Base-by-base conservation (phyloP, 2,797 vertebrate species). In the Myripristis murdjan region DNA sequence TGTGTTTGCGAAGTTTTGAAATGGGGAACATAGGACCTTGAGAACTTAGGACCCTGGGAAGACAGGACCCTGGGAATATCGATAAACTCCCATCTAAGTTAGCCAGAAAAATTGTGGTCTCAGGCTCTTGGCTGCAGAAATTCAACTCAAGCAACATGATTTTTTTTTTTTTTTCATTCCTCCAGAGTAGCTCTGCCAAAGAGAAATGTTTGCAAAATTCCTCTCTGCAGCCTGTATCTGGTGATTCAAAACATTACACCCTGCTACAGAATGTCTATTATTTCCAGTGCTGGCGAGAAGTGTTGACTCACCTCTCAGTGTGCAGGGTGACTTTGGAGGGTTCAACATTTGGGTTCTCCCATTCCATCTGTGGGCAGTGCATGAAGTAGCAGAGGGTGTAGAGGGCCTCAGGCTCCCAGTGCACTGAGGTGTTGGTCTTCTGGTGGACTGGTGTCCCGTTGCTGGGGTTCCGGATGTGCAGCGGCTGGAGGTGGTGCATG, bases 341-440 rank as follows among this genome's bases (percentile, higher is more conserved):
- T 71, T 99, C 98, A 52, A 99, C 95, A 0, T 99, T 98, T 44
- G 97, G 97, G 87, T 99, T 99, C 83, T 99, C 98, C 97, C 97
- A 99, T 56, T 99, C 98, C 95, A 98, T 98, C 89, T 99, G 97
- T 0, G 98, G 97, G 66, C 97, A 99, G 93, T 99, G 98, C 98
- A 99, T 99, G 93, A 99, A 99, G 92, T 99, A 99, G 90, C 98
- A 99, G 35, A 99, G 95, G 0, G 98, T 99, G 78, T 99, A 98
- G 11, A 99, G 94, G 26, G 98, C 98, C 82, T 99, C 98, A 0
- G 98, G 96, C 84, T 99, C 98, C 98, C 98, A 99, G 92, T 98
- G 97, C 33, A 98, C 93, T 0, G 93, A 90, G 61, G 93, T 93
- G 64, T 47, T 87, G 68, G 94, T 94, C 90, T 95, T 96, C 91